These are phyloP conservation scores for Nysson spinosus DNA, from an alignment of 2,888 invertebrate genomes.

Conservation along the genomic window DNA sequence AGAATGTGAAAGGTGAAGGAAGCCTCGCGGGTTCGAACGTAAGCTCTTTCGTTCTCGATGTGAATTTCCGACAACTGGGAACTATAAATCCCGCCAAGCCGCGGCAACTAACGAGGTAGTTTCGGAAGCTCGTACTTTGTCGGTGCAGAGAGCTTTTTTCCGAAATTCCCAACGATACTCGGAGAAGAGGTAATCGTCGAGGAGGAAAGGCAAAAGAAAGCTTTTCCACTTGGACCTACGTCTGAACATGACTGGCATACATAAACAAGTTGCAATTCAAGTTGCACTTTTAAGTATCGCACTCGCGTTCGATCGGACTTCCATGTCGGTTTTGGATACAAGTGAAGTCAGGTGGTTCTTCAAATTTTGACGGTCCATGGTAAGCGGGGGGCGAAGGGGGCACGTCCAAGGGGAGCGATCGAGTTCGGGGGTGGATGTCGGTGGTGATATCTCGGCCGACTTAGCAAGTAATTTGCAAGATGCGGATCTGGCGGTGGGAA, in stretches of 20 bases:
- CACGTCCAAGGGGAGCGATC: too few species aligned
- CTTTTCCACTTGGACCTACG: too few species aligned
- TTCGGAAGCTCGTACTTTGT: constrained; percentile 39
- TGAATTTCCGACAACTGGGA: constrained; percentile 18
- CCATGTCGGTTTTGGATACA: too few species aligned
- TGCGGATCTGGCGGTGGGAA: constrained; percentile 8
- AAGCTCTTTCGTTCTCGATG: constrained; percentile 13
- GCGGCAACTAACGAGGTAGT: constrained; percentile 38
- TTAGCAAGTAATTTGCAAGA: constrained; percentile 49
- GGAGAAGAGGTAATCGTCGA: constrained; percentile 1
- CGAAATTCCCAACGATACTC: constrained; percentile 38
- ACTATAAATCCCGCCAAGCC: constrained; percentile 34
- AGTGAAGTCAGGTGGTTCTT: too few species aligned
- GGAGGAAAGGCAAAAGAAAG: background rate
- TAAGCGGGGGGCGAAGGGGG: too few species aligned
- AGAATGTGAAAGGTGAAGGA: background rate
- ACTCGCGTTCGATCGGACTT: too few species aligned
- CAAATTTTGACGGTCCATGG: too few species aligned
- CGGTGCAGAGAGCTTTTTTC: constrained; percentile 35
- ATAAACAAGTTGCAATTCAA: too few species aligned
- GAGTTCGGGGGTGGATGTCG: background rate
- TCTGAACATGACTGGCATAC: too few species aligned
- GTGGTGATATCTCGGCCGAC: constrained; percentile 22
- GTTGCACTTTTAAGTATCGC: too few species aligned
- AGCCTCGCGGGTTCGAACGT: constrained; percentile 23